Evolutionary conservation across 1,140 invertebrate genomes (phyloP).

Genomic region (Pseudomyrmex gracilis): DNA sequence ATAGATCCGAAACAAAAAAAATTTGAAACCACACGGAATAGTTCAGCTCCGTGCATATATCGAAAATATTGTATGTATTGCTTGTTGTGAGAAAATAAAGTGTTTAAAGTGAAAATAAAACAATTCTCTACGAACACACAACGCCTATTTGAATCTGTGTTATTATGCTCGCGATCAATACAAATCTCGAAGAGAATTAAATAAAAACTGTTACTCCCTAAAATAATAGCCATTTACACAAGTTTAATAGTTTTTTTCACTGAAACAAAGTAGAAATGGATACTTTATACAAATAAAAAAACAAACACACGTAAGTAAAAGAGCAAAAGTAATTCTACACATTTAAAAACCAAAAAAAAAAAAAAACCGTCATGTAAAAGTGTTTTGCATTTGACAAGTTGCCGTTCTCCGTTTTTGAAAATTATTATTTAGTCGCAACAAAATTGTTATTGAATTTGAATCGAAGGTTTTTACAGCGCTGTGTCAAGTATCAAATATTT

Average conservation of each 20-base stretch:
- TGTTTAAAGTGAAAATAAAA: background rate
- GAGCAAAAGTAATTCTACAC: too few species aligned
- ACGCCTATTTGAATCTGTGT: background rate
- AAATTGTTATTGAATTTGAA: background rate
- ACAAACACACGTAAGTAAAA: too few species aligned
- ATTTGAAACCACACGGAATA: slow-evolving; percentile 3
- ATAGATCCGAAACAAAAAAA: slow-evolving; percentile 13
- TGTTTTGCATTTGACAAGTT: background rate
- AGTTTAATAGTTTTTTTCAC: too few species aligned
- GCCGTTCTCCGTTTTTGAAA: background rate
- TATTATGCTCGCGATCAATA: background rate
- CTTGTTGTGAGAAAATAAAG: slow-evolving; percentile 1
- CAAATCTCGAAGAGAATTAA: background rate
- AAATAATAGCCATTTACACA: background rate
- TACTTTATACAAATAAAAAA: too few species aligned
- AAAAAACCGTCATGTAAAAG: background rate
- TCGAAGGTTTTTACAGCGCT: background rate
- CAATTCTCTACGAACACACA: background rate
- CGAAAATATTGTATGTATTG: background rate
- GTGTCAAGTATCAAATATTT: background rate
- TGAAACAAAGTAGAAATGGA: too few species aligned
- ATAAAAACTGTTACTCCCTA: background rate
- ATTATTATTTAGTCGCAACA: background rate
- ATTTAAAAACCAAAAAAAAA: too few species aligned
- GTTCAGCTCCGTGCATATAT: background rate